A percentile compares a stretch with the other conserved stretches of the same genome.
These are phyloP conservation scores for Mythimna ferrago DNA, from an alignment of 2,888 invertebrate genomes.

Conservation along the genomic window DNA sequence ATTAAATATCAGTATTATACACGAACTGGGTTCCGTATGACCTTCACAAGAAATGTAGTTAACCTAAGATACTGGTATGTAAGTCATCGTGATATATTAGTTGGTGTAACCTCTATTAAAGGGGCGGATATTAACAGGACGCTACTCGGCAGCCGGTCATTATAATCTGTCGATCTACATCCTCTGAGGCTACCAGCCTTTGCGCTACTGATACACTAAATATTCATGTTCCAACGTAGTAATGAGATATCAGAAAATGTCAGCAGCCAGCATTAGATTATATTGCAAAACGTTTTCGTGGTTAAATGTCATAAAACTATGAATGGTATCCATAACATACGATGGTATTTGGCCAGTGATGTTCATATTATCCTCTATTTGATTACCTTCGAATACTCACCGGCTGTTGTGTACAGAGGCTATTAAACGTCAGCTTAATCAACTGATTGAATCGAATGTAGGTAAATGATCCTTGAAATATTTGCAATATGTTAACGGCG, in stretches of 20 bases:
- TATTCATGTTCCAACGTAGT: conserved; percentile 22
- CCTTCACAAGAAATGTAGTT: conserved; percentile 36
- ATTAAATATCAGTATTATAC: conserved; percentile 12
- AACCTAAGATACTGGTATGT: conserved; percentile 28
- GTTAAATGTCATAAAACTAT: conserved; percentile 38
- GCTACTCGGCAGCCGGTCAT: conserved; percentile 54
- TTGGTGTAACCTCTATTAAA: conserved; percentile 58
- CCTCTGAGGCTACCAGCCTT: conserved; percentile 52
- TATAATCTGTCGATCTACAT: conserved; percentile 64
- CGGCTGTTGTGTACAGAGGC: conserved; percentile 5
- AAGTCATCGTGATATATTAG: conserved; percentile 46
- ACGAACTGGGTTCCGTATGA: conserved; percentile 20
- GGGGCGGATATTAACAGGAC: conserved; percentile 64
- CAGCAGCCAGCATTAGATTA: conserved; percentile 34
- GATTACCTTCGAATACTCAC: conserved; percentile 32
- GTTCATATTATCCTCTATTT: conserved; percentile 22
- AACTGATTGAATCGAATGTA: conserved; percentile 30
- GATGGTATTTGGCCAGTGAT: conserved; percentile 22
- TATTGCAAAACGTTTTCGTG: conserved; percentile 46
- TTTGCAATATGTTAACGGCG: conserved; percentile 20
- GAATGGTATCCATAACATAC: conserved; percentile 18
- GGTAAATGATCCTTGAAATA: conserved; percentile 17
- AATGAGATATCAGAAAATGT: conserved; percentile 35
- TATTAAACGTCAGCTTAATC: conserved; percentile 30
- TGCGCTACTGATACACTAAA: conserved; percentile 25